Base-by-base conservation (phyloP, 2,113 vertebrate genomes). In the Chloebia gouldiae region DNA sequence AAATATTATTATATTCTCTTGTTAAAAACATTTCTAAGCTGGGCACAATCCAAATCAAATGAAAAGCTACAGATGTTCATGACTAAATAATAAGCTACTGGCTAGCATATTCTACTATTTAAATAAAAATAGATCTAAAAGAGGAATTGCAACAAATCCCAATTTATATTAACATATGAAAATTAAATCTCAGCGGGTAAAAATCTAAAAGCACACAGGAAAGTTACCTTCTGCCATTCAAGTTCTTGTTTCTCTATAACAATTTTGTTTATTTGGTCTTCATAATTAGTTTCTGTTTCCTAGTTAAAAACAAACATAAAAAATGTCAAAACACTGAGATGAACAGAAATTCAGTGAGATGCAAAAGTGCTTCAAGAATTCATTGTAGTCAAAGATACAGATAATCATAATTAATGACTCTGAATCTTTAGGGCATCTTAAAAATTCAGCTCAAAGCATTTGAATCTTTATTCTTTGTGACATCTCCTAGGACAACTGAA, bases 161-260 rank as follows among this genome's bases (percentile, higher is more conserved):
- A 71, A 44, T 20, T n/a, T 20, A 23, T 57, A 65, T 68, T 51
- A 88, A 66, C 25, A 44, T 12, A 49, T 17, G 53, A 45, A 76
- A 90, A 80, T 64, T 17, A 80, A 57, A 86, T 49, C 6, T 15
- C 35, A 91, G 50, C 63, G 64, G 8, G 15, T 94, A 80, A 75
- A 79, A 78, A 31, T 33, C 2, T 75, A 69, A 92, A 95, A 91
- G 6, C 9, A 81, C 35, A 7, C 13, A 82, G 40, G 10, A 89
- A 86, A 82, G 47, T 92, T 94, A 97, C 98, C 97, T 98, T 99
- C 93, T 99, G 98, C 99, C 99, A 99, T 77, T 98, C 98, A 83
- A 99, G 97, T 95, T 99, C 99, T 94, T 99, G 99, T 54, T 98
- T 99, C 95, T 99, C 99, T 97, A 99, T 21, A 81, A 98, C 98